A percentile compares a stretch with the other conserved stretches of the same genome.
phyloP scores from a whole-genome alignment of 2,113 vertebrate genomes.

The Pollimyrus isidori region DNA sequence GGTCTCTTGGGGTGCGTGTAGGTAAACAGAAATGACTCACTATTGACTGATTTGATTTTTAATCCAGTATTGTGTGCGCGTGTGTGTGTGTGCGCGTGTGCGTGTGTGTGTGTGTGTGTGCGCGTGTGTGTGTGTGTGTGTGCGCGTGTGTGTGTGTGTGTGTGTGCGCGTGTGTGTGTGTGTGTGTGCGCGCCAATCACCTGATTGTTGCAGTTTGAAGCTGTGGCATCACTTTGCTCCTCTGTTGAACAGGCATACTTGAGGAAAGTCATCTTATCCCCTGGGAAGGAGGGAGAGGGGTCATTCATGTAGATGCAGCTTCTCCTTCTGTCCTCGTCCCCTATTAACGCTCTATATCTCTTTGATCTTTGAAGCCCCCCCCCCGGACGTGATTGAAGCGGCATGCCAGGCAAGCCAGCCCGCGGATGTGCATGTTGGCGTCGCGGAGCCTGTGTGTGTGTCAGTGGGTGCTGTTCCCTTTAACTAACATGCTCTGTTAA shows the following conservation, averaged over 20 bases:
- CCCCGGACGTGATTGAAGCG: not conserved
- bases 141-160: no score
- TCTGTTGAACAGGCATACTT: not conserved
- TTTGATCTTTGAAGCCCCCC: not conserved
- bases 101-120: not conserved
- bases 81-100: not conserved
- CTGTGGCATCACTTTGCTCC: not conserved
- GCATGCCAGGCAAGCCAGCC: not conserved
- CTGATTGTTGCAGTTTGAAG: not conserved
- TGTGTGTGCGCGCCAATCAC: not conserved
- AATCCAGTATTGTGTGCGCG: not conserved
- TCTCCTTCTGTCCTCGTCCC: not conserved
- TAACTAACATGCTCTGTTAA: not conserved
- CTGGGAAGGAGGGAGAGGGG: no score
- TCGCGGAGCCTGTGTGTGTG: not conserved
- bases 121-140: not conserved
- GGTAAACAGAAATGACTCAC: not conserved
- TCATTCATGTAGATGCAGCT: not conserved
- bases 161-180: not conserved
- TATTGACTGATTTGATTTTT: not conserved
- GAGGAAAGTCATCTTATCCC: not conserved
- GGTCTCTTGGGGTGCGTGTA: not conserved
- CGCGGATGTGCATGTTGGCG: not conserved
- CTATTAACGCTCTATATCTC: not conserved
- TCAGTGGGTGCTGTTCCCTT: not conserved